Base-by-base conservation (phyloP, 2,797 vertebrate genomes). In the Lophius americanus region DNA sequence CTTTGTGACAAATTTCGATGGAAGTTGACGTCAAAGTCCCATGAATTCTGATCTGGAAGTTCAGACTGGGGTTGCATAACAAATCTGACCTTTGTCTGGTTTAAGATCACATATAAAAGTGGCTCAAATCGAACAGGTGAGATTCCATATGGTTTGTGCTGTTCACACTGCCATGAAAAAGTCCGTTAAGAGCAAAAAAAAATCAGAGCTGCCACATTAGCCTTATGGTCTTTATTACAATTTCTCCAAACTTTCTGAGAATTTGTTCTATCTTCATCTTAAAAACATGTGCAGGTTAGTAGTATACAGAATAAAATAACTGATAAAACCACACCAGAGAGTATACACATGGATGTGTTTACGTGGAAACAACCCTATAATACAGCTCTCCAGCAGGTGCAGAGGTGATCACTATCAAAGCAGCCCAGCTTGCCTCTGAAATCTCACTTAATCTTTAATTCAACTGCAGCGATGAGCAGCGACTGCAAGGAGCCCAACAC, bases 381-480 rank as follows among this genome's bases (percentile, higher is more conserved):
- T 7, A 5, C 12, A 10, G 43, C 11, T 35, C 12, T 51, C 9
- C 10, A 8, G 10, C 9, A 41, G 23, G 42, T 37, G 4, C 6
- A 56, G 36, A 35, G 7, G 9, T 42, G 13, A 10, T 60, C 10
- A n/a, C 56, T 8, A 37, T 60, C 36, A 11, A 35, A 36, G 37
- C 49, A 44, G 48, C 50, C 35, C 32, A 60, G 23, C 48, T 42
- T 14, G 48, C 51, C 48, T 1, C 23, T 47, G 32, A 68, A 44
- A 47, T 35, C 39, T 57, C 41, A 13, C 8, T 4, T 38, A 2
- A 23, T 81, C 62, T 74, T 80, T 71, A 38, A 64, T 64, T 75
- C 42, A 48, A 38, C 33, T 39, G n/a, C 13, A 46, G 46, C 14
- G 43, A 53, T 56, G 64, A 46, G 58, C 53, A 10, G 36, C 1